phyloP scores from a whole-genome alignment of 2,888 invertebrate genomes.

The Buathra laborator region DNA sequence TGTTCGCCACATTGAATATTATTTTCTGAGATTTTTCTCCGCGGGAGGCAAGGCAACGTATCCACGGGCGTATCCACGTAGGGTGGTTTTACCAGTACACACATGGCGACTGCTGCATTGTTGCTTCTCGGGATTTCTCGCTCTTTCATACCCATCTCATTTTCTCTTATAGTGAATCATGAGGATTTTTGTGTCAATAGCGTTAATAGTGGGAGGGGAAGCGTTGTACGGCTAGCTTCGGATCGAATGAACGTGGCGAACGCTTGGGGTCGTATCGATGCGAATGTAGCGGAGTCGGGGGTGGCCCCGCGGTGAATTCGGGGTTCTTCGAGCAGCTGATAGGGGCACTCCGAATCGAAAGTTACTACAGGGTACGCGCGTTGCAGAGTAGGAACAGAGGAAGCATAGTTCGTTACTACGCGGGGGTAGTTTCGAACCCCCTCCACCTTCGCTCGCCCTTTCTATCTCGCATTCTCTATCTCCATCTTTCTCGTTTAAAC shows the following conservation, averaged over 20 bases:
- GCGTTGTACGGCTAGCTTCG: conserved; percentile 61
- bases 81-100: conserved; percentile 41
- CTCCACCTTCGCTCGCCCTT: conserved; percentile 67
- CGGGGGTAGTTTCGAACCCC: conserved; percentile 67
- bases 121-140: conserved; percentile 42
- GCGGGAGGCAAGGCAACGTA: background rate
- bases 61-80: conserved; percentile 39
- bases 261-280: conserved; percentile 19
- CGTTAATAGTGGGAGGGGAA: conserved; percentile 82
- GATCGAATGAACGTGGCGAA: conserved; percentile 68
- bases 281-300: conserved; percentile 74
- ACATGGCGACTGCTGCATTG: conserved; percentile 56
- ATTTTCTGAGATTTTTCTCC: conserved; percentile 24
- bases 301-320: conserved; percentile 75
- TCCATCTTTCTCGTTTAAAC: conserved; percentile 48
- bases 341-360: conserved; percentile 71
- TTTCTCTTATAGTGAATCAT: conserved; percentile 7
- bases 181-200: conserved; percentile 80
- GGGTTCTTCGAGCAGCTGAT: conserved; percentile 82
- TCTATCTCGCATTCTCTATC: conserved; percentile 26
- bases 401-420: conserved; percentile 33
- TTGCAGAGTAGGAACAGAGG: conserved; percentile 41
- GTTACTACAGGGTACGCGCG: conserved; percentile 65
- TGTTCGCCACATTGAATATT: background rate
- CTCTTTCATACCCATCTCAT: conserved; percentile 47